Evolutionary conservation across 2,797 vertebrate genomes (phyloP), one percentile per base, ranked within the genome.

Genomic region (Leptoclinus maculatus): DNA sequence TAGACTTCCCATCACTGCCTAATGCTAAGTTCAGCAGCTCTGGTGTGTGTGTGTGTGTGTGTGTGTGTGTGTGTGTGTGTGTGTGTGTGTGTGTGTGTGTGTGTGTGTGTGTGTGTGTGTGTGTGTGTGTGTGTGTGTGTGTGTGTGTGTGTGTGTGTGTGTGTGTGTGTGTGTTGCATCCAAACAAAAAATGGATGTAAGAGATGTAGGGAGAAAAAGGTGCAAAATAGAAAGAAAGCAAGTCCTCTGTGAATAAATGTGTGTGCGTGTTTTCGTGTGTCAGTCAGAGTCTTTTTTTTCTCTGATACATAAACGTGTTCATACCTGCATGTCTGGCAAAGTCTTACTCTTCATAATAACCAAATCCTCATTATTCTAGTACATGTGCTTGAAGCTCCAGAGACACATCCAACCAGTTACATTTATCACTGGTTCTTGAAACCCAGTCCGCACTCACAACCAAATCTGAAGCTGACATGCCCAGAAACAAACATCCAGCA

Each of bases 11-110:
- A 87, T 91, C 80, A 84, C 66, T 59, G 78, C 36, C 81, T 74
- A 81, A 78, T 85, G 89, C 91, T 82, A 86, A 74, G 78, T 86
- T 93, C 90, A 93, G 92, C 92, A 92, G 82, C 83, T 86, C 81
- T 71, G 41, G 54, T 71, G 29, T 41, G 38, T 71, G 72, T 80
- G 32, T 69, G 51, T 25, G 49, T 53, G 21, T 49, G 19, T n/a
- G 1, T 68, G 74, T 80, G 29, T 70, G 49, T 74, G 57, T 78
- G 36, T 12, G 19, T 45, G 21, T 19, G 11, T 36, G 17, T 16
- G 49, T 25, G 25, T 64, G 29, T 68, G 76, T 80, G 29, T 70
- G 58, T 74, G 56, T 78, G 27, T 11, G 21, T 34, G 19, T 17
- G 7, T 34, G 14, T 14, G 47, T 23, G 54, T 71, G 29, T 41